Evolutionary conservation across 1,140 invertebrate species (phyloP), one percentile per base, ranked within the genome.

Genomic region (Harlomillsia oculata): DNA sequence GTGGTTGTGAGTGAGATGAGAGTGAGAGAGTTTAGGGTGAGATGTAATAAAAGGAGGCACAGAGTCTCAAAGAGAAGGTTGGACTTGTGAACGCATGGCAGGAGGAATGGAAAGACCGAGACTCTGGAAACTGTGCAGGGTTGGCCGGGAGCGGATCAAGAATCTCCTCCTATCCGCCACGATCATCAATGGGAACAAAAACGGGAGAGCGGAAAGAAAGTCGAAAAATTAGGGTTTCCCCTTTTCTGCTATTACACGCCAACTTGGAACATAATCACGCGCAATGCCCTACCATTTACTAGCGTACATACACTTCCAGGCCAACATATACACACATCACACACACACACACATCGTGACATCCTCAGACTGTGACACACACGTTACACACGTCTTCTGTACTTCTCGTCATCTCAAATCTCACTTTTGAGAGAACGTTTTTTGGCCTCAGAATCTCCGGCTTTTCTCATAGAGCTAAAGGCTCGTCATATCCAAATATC

Each of bases 121-220:
- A 60, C 46, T 36, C 43, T 46, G 53, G 45, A 37, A 54, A 56
- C 37, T 57, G 48, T 60, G 51, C 45, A 49, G 62, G 63, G 60
- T 65, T 61, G 63, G 63, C 56, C 58, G 55, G 55, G 58, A 61
- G 53, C 51, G 36, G 52, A 60, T 54, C 63, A 54, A 45, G 51
- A 64, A 61, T 64, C 63, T 64, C 63, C 63, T 64, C 63, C 63
- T 62, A 62, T 62, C 57, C 56, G 21, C 20, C 59, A 60, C 56
- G 43, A 65, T 59, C 56, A 65, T 61, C 63, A 65, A 65, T 60
- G 62, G 60, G 62, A 64, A 65, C 59, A 65, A 65, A 65, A 65
- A 59, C 49, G 51, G 34, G 60, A 40, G n/a, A n/a, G n/a, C n/a
- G 37, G 49, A 59, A 62, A 65, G 58, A 64, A 64, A 64, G 53